Conservation (phyloP, 2,888 invertebrate species). For the Phortica magna region DNA sequence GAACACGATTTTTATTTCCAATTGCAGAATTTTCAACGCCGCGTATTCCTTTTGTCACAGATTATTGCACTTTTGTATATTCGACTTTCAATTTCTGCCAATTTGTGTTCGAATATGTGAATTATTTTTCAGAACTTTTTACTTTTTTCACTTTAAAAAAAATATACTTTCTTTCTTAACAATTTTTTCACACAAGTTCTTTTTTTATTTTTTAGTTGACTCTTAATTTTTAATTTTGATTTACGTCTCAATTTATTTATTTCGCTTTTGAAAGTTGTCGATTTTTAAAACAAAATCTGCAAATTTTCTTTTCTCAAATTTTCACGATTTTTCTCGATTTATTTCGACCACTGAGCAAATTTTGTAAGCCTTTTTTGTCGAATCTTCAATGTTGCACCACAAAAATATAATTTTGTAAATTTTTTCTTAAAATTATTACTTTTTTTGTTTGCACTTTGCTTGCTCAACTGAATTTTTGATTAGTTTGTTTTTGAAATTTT, state of each 20-base stretch:
- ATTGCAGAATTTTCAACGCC: not conserved
- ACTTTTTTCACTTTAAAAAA: slow-evolving; percentile 46
- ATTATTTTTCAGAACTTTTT: slow-evolving; percentile 50
- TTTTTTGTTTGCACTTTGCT: slow-evolving; percentile 38
- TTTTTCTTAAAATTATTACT: slow-evolving; percentile 39
- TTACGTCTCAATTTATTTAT: slow-evolving; percentile 39
- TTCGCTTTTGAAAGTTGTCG: slow-evolving; percentile 50
- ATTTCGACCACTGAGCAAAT: slow-evolving; percentile 25
- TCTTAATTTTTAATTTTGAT: slow-evolving; percentile 41
- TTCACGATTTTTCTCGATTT: slow-evolving; percentile 38
- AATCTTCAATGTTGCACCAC: slow-evolving; percentile 42
- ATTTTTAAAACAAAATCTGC: slow-evolving; percentile 75
- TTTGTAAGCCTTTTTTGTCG: too few species aligned
- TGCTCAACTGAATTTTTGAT: slow-evolving; percentile 43
- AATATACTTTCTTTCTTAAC: slow-evolving; percentile 24
- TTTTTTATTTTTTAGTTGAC: slow-evolving; percentile 38
- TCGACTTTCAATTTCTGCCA: not conserved
- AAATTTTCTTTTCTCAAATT: slow-evolving; percentile 23
- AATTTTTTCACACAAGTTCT: slow-evolving; percentile 17
- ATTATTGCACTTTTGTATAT: slow-evolving; percentile 18
- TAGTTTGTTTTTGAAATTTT: slow-evolving; percentile 41
- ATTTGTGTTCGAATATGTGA: slow-evolving; percentile 19
- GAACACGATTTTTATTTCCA: not conserved
- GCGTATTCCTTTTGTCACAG: not conserved
- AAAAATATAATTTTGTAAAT: slow-evolving; percentile 38